A percentile compares a stretch with the other conserved stretches of the same genome.
phyloP scores from a whole-genome alignment of 2,888 invertebrate genomes.

The Stenolophus ochropezus region DNA sequence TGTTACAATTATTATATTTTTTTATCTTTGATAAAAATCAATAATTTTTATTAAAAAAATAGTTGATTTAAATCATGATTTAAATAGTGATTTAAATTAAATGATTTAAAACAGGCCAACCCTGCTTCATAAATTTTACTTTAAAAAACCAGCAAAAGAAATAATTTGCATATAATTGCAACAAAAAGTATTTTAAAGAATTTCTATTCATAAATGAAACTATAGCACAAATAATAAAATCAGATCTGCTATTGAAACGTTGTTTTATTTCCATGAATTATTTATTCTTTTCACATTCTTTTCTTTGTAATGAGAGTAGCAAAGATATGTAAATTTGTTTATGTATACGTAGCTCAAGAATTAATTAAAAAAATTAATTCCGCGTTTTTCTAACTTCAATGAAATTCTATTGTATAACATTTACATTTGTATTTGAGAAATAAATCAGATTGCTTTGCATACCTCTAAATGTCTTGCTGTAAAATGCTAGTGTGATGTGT shows the following conservation, averaged over 20 bases:
- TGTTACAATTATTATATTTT: no score
- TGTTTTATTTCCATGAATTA: slow-evolving; percentile 26
- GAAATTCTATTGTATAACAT: slow-evolving; percentile 21
- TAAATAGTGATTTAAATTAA: no score
- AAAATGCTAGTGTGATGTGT: slow-evolving; percentile 55
- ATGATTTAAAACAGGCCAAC: no score
- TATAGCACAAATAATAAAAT: neutral
- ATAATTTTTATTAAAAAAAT: no score
- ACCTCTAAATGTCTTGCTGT: slow-evolving; percentile 18
- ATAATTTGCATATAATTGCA: no score
- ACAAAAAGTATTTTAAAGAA: neutral
- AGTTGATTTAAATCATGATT: no score
- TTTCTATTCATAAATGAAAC: neutral
- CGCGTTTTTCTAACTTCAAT: neutral
- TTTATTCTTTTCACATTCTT: slow-evolving; percentile 1
- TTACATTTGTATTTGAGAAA: neutral
- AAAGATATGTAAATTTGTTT: slow-evolving; percentile 38
- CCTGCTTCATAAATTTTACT: no score
- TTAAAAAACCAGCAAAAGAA: no score
- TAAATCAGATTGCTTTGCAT: slow-evolving; percentile 11
- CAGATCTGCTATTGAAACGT: slow-evolving; percentile 4
- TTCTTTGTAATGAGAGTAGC: slow-evolving; percentile 2
- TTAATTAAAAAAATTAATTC: slow-evolving; percentile 13
- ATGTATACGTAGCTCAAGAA: slow-evolving; percentile 15
- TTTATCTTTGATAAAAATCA: no score